These are phyloP conservation scores for Taphrorychus bicolor DNA, from an alignment of 2,888 invertebrate genomes.

Conservation along the genomic window DNA sequence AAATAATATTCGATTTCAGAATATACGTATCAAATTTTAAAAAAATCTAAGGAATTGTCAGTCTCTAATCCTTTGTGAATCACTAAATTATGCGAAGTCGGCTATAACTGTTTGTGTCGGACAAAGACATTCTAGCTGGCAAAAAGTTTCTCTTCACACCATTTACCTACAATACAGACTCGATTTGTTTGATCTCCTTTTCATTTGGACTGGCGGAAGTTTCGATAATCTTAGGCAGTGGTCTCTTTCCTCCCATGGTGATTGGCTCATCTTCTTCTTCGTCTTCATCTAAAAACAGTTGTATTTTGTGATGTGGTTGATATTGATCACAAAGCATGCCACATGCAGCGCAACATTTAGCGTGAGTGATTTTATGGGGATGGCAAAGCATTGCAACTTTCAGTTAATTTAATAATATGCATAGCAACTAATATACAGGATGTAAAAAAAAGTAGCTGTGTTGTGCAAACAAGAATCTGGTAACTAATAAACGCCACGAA, in stretches of 20 bases:
- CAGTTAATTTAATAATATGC: too few relatives aligned
- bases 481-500: too few relatives aligned
- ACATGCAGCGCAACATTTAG: neutral
- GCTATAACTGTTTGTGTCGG: neutral
- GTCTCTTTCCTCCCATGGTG: conserved; percentile 62
- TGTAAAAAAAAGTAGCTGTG: too few relatives aligned
- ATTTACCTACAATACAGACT: conserved; percentile 67
- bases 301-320: neutral
- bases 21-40: too few relatives aligned
- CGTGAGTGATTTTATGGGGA: neutral
- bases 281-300: conserved; percentile 67
- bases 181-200: conserved; percentile 74
- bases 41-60: too few relatives aligned
- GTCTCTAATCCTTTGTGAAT: too few relatives aligned
- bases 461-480: too few relatives aligned
- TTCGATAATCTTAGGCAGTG: conserved; percentile 77
- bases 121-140: neutral
- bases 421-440: too few relatives aligned
- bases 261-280: conserved; percentile 76
- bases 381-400: too few relatives aligned
- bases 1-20: too few relatives aligned
- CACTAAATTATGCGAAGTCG: neutral
- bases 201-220: conserved; percentile 72
- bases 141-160: neutral
- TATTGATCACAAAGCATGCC: too few relatives aligned